A percentile compares a stretch with the other conserved stretches of the same genome.
Evolutionary conservation across 2,113 vertebrate species (phyloP).

Genomic region (Ascaphus truei): DNA sequence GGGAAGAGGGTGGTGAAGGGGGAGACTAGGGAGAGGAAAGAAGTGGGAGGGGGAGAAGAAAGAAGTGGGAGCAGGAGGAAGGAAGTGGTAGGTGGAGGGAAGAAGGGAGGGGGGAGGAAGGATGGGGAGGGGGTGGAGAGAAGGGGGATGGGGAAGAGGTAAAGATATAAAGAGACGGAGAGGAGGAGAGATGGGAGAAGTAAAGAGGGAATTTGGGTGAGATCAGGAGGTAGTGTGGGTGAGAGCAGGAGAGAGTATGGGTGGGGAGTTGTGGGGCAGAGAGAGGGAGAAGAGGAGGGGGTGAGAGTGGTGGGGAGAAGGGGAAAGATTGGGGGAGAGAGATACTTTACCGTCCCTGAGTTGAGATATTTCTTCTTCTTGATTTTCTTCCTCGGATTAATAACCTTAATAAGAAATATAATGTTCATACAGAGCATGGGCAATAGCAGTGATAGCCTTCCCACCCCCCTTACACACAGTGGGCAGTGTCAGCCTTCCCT

Average conservation of each 20-base stretch:
- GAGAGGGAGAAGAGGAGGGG: conserved; percentile 1
- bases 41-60: too few species aligned
- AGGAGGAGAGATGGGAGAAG: not conserved
- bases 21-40: too few species aligned
- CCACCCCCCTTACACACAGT: not conserved
- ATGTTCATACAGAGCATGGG: not conserved
- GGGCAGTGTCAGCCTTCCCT: too few species aligned
- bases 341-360: conserved; percentile 81
- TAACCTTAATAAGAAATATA: conserved; percentile 65
- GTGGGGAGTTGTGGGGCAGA: too few species aligned
- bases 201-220: too few species aligned
- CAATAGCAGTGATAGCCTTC: conserved; percentile 12
- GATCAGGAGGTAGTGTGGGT: conserved; percentile 89
- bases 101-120: not conserved
- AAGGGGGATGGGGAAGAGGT: conserved; percentile 31
- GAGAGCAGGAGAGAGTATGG: too few species aligned
- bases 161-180: not conserved
- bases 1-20: too few species aligned
- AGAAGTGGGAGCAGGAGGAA: not conserved
- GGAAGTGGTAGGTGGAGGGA: not conserved
- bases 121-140: too few species aligned
- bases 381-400: conserved; percentile 93
- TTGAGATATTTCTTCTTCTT: conserved; percentile 96
- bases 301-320: not conserved
- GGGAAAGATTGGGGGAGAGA: not conserved